Evolutionary conservation across 2,113 vertebrate genomes (phyloP).

Genomic region (Girardinichthys multiradiatus): DNA sequence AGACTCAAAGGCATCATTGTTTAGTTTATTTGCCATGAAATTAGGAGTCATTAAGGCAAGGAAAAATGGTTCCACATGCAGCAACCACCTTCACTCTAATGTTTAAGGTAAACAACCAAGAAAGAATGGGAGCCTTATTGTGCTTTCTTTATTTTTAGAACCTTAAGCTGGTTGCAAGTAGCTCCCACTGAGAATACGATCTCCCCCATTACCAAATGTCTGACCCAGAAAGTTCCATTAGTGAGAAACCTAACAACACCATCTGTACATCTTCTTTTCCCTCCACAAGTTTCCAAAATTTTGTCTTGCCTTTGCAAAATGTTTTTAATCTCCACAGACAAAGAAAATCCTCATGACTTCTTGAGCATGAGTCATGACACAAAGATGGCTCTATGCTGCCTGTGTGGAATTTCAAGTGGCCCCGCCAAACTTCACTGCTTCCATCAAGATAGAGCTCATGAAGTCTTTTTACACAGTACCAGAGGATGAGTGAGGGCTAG

Average conservation of each 20-base stretch:
- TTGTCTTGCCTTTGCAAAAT: slow-evolving; percentile 34
- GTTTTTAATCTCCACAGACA: background rate
- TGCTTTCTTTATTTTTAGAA: slow-evolving; percentile 28
- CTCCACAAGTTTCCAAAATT: background rate
- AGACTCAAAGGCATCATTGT: slow-evolving; percentile 61
- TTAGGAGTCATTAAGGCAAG: slow-evolving; percentile 58
- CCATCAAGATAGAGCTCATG: slow-evolving; percentile 10
- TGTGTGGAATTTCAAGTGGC: slow-evolving; percentile 50
- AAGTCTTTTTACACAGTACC: background rate
- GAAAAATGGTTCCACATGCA: slow-evolving; percentile 63
- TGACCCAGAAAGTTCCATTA: slow-evolving; percentile 48
- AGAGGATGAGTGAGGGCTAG: background rate
- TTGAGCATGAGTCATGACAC: slow-evolving; percentile 49
- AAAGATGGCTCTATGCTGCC: slow-evolving; percentile 21
- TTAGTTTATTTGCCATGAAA: slow-evolving; percentile 69
- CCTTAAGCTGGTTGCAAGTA: slow-evolving; percentile 25
- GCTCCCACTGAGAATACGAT: background rate
- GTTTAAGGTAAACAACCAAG: slow-evolving; percentile 47
- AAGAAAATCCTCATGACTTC: background rate
- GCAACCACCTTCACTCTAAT: slow-evolving; percentile 35
- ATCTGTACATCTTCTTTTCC: slow-evolving; percentile 31
- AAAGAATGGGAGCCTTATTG: slow-evolving; percentile 15
- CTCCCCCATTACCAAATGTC: slow-evolving; percentile 4
- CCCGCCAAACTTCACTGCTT: slow-evolving; percentile 49
- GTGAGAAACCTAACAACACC: slow-evolving; percentile 42